Percentiles rank a stretch among this genome's conserved stretches.
phyloP scores from a whole-genome alignment of 2,797 vertebrate genomes.

The Phalloptychus januarius region DNA sequence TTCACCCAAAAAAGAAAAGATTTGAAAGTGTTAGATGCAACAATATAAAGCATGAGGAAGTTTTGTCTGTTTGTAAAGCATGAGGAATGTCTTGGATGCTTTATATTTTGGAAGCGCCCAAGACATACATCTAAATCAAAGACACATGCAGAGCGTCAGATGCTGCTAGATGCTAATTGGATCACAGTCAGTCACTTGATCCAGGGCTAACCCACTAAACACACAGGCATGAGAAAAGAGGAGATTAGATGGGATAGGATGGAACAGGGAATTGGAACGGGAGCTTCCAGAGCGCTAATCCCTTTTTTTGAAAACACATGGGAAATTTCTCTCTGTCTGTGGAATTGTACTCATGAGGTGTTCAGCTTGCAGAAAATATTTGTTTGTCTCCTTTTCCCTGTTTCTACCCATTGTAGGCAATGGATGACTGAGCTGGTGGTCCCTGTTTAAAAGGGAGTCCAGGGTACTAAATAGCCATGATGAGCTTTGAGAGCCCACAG shows the following conservation, averaged over 20 bases:
- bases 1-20: constrained; percentile 7
- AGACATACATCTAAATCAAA: constrained; percentile 8
- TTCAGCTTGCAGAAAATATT: constrained; percentile 51
- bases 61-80: not conserved
- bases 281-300: constrained; percentile 56
- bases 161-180: constrained; percentile 68
- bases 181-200: constrained; percentile 66
- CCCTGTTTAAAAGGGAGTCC: constrained; percentile 52
- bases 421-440: constrained; percentile 62
- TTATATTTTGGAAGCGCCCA: constrained; percentile 3
- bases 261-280: constrained; percentile 60
- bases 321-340: constrained; percentile 60
- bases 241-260: constrained; percentile 64
- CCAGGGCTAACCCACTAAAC: constrained; percentile 67
- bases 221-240: constrained; percentile 45
- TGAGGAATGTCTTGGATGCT: not conserved
- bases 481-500: constrained; percentile 57
- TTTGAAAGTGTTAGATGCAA: not conserved
- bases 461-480: constrained; percentile 55
- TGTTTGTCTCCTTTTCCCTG: constrained; percentile 33
- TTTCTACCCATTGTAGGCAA: constrained; percentile 35
- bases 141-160: constrained; percentile 44
- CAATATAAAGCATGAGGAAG: too few species aligned
- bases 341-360: constrained; percentile 45
- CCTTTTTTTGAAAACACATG: constrained; percentile 63